phyloP scores from a whole-genome alignment of 2,113 vertebrate genomes.

The Pedionomus torquatus region DNA sequence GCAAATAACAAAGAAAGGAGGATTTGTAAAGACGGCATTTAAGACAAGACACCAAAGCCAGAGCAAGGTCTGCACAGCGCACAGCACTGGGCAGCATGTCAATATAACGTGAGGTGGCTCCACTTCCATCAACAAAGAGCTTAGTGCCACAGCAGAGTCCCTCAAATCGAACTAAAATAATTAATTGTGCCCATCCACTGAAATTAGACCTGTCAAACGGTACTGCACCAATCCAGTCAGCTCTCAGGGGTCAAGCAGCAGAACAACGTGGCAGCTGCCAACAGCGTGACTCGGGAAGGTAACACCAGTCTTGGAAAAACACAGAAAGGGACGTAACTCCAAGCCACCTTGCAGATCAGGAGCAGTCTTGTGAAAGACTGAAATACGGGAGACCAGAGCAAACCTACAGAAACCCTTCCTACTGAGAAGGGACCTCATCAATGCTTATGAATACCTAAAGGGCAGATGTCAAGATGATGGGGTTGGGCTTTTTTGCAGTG shows the following conservation, averaged over 20 bases:
- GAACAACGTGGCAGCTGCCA: not conserved
- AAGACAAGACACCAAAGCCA: not conserved
- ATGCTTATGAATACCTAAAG: too few species aligned
- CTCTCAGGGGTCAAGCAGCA: not conserved
- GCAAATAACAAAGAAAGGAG: not conserved
- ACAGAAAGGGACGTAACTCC: not conserved
- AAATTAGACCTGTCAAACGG: not conserved
- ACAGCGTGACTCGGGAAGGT: not conserved
- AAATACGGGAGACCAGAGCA: not conserved
- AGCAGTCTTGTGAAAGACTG: not conserved
- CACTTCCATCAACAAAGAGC: not conserved
- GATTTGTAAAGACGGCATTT: not conserved
- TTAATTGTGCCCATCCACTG: not conserved
- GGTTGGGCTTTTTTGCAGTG: too few species aligned
- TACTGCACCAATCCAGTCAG: fast-evolving
- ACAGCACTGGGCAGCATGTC: not conserved
- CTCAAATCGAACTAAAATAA: not conserved
- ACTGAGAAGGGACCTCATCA: too few species aligned
- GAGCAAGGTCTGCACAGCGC: not conserved
- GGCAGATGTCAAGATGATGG: too few species aligned
- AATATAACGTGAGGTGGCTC: not conserved
- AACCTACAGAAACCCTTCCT: not conserved
- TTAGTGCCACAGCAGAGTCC: not conserved
- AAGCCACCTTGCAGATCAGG: not conserved
- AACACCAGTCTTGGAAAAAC: not conserved